Base-by-base conservation (phyloP, 2,888 invertebrate genomes). In the Teleiodes luculella region DNA sequence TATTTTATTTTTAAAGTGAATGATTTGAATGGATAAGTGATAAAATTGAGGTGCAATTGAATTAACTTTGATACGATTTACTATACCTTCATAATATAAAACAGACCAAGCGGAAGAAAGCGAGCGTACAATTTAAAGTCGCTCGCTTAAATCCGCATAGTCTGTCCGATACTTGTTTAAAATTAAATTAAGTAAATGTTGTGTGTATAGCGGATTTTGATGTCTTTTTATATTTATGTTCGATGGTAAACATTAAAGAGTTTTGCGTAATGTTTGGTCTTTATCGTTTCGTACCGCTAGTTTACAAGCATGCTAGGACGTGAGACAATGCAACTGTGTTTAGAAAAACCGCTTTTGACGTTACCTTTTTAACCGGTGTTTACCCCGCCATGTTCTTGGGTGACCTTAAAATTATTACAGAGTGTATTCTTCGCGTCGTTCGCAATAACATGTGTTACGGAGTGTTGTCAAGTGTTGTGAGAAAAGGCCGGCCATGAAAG, bases 401-500 rank as follows among this genome's bases (percentile, higher is more conserved):
- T 20, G 11, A 57, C 63, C 66, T 58, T 61, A 53, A 20, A 57
- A 55, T 62, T 69, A 14, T 68, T 61, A 64, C 59, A 57, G 36
- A 37, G 49, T 28, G 49, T 11, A n/a, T 37, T 43, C 43, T 37
- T 51, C 18, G 31, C 57, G 60, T 57, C 65, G 64, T 56, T 55
- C 64, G 63, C 72, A 69, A 66, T 80, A 82, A 75, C 65, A 83
- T 87, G 86, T 78, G 72, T 72, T 68, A 61, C 68, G 70, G 63
- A 61, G 84, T 87, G 83, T 86, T 81, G 73, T 75, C 70, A 63
- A 74, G 79, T 79, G 73, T 77, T 85, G 86, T 87, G 83, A 80
- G 66, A 76, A 76, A 82, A 85, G 86, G 86, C 80, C 83, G 87
- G 89, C 89, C 88, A 89, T 89, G 89, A 89, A 82, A 80, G 78